Percentiles rank a stretch among this genome's conserved stretches.
Conservation (phyloP, 2,113 vertebrate species). For the Alces alces region DNA sequence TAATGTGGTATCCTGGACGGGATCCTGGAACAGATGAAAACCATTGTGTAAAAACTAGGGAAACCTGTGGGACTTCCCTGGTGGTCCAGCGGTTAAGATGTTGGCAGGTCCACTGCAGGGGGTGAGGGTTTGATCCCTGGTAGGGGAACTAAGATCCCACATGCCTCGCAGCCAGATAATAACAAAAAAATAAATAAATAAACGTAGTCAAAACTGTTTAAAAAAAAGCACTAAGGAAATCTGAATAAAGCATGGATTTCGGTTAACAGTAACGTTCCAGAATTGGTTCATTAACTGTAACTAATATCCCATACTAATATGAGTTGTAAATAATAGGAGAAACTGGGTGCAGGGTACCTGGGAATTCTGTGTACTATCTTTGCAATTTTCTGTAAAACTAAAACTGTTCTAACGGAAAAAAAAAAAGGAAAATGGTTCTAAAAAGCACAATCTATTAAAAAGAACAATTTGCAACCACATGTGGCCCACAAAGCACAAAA, state of each 20-base stretch:
- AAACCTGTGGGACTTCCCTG: neutral
- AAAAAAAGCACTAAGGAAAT: neutral
- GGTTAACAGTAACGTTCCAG: neutral
- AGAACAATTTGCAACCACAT: neutral
- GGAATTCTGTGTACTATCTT: neutral
- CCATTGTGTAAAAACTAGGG: neutral
- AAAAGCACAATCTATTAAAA: neutral
- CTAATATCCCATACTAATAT: neutral
- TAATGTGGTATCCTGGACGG: neutral
- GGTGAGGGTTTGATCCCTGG: neutral
- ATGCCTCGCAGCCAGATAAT: neutral
- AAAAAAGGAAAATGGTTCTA: neutral
- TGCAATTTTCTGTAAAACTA: neutral
- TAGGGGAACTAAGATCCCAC: neutral
- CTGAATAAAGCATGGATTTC: neutral
- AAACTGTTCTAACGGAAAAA: neutral
- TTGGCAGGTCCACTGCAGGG: neutral
- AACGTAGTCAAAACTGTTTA: neutral
- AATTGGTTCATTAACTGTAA: neutral
- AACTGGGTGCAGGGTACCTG: no score
- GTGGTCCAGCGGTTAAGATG: neutral
- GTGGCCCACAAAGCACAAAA: neutral
- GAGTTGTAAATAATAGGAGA: neutral
- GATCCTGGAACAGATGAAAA: neutral
- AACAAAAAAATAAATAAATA: neutral